Base-by-base conservation (phyloP, 2,113 vertebrate species). In the Silurus asotus region DNA sequence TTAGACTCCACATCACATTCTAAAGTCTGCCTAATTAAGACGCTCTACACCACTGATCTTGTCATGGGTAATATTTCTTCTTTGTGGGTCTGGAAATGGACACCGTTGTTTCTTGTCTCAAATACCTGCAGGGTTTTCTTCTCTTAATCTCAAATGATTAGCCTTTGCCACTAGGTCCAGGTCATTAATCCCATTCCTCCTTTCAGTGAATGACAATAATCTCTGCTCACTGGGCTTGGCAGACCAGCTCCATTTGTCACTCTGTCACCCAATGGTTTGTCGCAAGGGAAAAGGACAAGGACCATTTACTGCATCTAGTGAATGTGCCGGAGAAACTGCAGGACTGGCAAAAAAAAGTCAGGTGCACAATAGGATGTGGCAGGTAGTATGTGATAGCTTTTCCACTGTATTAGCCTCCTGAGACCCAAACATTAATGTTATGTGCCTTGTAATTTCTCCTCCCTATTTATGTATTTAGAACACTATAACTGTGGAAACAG, bases 131-230 rank as follows among this genome's bases (percentile, higher is more conserved):
- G 86, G 84, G 90, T 84, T 78, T 83, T 53, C 85, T 85, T 72
- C 75, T 78, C 87, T 89, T 92, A 92, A 92, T 93, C 89, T 91
- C 69, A 78, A 62, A 81, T 92, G 89, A 93, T 93, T 93, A 93
- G 82, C 92, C 92, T 92, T 91, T 93, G 90, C 88, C 91, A 91
- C 89, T 74, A 69, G 91, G 90, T 90, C 89, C 90, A 86, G 87
- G 88, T 90, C 88, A 91, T 93, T 91, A 94, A 93, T 92, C 89
- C 86, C 83, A 76, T 85, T 87, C 87, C 74, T 88, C 80, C 55
- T 80, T 90, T 89, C 87, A 89, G 87, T 89, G 89, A 92, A 72
- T 90, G 92, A 92, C 91, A 93, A 92, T 94, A 92, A 92, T 92
- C 89, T 91, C 86, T 88, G 91, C 92, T 92, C 90, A 90, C 87